These are phyloP conservation scores for Amphipyra berbera DNA, from an alignment of 2,888 invertebrate genomes.

Conservation along the genomic window DNA sequence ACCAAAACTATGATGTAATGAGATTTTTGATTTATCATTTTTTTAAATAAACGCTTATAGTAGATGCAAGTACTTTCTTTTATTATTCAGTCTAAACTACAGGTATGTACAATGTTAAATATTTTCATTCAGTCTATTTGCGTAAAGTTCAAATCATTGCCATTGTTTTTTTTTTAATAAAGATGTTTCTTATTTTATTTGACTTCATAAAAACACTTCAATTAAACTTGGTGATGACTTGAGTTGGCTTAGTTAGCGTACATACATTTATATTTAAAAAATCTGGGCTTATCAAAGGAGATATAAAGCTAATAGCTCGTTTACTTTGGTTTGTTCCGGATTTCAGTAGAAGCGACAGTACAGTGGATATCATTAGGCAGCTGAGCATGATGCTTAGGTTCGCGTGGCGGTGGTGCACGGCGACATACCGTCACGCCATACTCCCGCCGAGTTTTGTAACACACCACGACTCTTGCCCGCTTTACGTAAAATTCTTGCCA, in stretches of 20 bases:
- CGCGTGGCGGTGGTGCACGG: constrained; percentile 34
- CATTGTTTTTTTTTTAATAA: neutral
- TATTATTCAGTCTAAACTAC: constrained; percentile 21
- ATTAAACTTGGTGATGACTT: neutral
- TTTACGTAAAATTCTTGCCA: constrained; percentile 42
- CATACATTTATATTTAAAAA: neutral
- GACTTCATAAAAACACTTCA: neutral
- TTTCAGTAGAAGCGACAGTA: constrained; percentile 3
- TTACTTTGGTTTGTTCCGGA: constrained; percentile 1
- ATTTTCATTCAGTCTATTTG: neutral
- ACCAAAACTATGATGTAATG: constrained; percentile 34
- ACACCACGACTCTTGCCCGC: constrained; percentile 36
- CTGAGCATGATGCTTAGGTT: constrained; percentile 19
- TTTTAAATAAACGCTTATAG: constrained; percentile 23
- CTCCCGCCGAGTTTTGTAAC: constrained; percentile 53
- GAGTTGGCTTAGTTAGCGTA: constrained; percentile 1
- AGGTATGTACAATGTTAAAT: constrained; percentile 3
- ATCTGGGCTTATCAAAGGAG: neutral
- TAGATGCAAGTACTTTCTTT: constrained; percentile 32
- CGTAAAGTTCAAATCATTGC: neutral
- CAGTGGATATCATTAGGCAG: constrained; percentile 39
- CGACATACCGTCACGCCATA: constrained; percentile 67
- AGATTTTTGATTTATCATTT: constrained; percentile 41
- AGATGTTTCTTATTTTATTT: neutral
- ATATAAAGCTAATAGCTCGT: neutral